Conservation (phyloP, 1,140 invertebrate species). For the Contarinia nasturtii region DNA sequence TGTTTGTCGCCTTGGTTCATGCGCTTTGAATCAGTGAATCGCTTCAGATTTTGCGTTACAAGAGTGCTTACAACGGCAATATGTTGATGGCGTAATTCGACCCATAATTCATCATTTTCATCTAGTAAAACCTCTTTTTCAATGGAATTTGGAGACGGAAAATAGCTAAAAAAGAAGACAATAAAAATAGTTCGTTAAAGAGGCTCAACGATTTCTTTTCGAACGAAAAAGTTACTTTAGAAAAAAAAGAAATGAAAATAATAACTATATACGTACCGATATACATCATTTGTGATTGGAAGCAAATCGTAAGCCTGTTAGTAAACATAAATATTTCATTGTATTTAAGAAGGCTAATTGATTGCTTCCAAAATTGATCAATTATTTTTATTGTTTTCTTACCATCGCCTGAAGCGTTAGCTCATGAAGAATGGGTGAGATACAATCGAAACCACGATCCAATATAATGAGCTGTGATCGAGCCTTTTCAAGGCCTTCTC, state of each 20-base stretch:
- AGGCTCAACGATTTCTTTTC: no score
- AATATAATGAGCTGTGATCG: constrained; percentile 91
- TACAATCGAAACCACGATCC: constrained; percentile 96
- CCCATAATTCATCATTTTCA: constrained; percentile 99
- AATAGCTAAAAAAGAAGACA: constrained; percentile 8
- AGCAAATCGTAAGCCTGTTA: constrained; percentile 96
- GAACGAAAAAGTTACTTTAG: no score
- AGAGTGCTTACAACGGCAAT: constrained; percentile 96
- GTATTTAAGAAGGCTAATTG: no score
- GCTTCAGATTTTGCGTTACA: constrained; percentile 63
- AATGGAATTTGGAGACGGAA: constrained; percentile 39
- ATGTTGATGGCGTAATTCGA: constrained; percentile 94
- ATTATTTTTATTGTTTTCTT: no score
- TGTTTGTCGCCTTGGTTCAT: constrained; percentile 82
- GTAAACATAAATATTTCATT: no score
- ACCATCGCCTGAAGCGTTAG: constrained; percentile 98
- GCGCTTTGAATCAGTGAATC: constrained; percentile 91
- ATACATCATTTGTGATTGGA: constrained; percentile 98
- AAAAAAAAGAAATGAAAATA: no score
- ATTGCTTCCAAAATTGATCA: no score
- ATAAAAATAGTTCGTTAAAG: no score
- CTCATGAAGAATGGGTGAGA: constrained; percentile 93
- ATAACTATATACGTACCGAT: constrained; percentile 46
- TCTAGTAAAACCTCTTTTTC: constrained; percentile 96
- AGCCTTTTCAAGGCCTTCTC: constrained; percentile 89